These are phyloP conservation scores for Caenorhabditis wallacei DNA, from an alignment of 2,888 invertebrate genomes.

Conservation along the genomic window DNA sequence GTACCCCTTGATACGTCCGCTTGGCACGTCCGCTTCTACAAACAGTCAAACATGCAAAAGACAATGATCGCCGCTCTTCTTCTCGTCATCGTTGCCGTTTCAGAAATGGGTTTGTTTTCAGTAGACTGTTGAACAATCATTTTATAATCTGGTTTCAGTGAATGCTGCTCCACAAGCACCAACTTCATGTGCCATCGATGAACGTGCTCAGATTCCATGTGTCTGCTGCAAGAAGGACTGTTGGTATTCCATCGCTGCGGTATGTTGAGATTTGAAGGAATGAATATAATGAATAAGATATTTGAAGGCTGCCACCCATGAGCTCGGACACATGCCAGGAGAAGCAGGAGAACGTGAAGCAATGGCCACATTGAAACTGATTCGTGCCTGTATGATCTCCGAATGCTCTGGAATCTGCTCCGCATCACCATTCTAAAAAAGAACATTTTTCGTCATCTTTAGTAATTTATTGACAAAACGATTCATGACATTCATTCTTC, in stretches of 20 bases:
- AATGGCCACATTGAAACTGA: slow-evolving; percentile 80
- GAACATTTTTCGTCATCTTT: slow-evolving; percentile 3
- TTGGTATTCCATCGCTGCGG: slow-evolving; percentile 81
- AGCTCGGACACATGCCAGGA: slow-evolving; percentile 82
- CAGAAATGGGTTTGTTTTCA: slow-evolving; percentile 6
- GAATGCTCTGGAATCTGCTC: slow-evolving; percentile 77
- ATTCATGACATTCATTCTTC: slow-evolving; percentile 30
- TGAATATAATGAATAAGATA: neutral
- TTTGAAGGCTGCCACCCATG: slow-evolving; percentile 81
- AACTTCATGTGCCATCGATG: slow-evolving; percentile 66
- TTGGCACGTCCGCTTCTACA: slow-evolving; percentile 34
- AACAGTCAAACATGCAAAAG: slow-evolving; percentile 41
- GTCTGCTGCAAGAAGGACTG: slow-evolving; percentile 82
- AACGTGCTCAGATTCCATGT: slow-evolving; percentile 77
- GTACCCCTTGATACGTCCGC: slow-evolving; percentile 46
- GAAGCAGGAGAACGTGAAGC: slow-evolving; percentile 82
- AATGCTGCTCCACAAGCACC: slow-evolving; percentile 52
- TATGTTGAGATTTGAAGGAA: slow-evolving; percentile 33
- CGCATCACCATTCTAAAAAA: slow-evolving; percentile 46
- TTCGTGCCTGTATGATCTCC: slow-evolving; percentile 81
- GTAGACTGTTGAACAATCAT: too few relatives aligned
- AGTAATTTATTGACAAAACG: slow-evolving; percentile 41
- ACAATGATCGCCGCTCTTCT: slow-evolving; percentile 40
- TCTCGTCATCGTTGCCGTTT: slow-evolving; percentile 29
- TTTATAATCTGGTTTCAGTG: slow-evolving; percentile 9